Percentiles rank a stretch among this genome's conserved stretches.
Conservation (phyloP, 23 tunicate species). For the Trididemnum clinides region DNA sequence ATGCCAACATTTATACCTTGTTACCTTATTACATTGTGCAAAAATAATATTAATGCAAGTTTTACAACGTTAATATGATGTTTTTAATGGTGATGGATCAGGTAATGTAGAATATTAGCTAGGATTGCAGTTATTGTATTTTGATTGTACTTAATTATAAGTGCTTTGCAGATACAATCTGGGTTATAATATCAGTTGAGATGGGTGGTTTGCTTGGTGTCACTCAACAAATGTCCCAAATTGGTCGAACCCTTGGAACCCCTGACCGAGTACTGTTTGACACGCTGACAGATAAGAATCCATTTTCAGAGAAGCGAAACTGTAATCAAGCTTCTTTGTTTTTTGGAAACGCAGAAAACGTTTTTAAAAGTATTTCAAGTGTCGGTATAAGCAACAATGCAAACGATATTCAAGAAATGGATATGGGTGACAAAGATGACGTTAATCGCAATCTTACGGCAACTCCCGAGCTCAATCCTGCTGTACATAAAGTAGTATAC, state of each 20-base stretch:
- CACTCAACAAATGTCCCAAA: conserved; percentile 73
- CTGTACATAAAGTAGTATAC: not conserved
- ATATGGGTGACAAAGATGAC: conserved; percentile 1
- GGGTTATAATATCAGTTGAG: conserved; percentile 93
- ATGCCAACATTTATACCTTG: no score
- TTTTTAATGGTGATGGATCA: no score
- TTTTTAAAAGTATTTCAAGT: not conserved
- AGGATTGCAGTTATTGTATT: no score
- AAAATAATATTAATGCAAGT: no score
- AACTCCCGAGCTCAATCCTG: conserved; percentile 3
- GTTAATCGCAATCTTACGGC: not conserved
- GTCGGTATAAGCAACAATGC: not conserved
- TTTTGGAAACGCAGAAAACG: not conserved
- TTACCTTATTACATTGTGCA: no score
- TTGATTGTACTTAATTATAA: no score
- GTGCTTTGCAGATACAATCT: conserved; percentile 67
- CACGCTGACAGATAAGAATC: not conserved
- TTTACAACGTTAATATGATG: no score
- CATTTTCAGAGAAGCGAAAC: not conserved
- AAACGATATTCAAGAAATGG: not conserved
- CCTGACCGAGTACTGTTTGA: not conserved
- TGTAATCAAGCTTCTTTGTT: not conserved
- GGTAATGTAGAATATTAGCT: no score
- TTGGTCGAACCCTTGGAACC: conserved; percentile 38
- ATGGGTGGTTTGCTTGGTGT: conserved; percentile 73